A percentile compares a stretch with the other conserved stretches of the same genome.
Evolutionary conservation across 2,113 vertebrate species (phyloP).

Genomic region (Chaetodon trifascialis): DNA sequence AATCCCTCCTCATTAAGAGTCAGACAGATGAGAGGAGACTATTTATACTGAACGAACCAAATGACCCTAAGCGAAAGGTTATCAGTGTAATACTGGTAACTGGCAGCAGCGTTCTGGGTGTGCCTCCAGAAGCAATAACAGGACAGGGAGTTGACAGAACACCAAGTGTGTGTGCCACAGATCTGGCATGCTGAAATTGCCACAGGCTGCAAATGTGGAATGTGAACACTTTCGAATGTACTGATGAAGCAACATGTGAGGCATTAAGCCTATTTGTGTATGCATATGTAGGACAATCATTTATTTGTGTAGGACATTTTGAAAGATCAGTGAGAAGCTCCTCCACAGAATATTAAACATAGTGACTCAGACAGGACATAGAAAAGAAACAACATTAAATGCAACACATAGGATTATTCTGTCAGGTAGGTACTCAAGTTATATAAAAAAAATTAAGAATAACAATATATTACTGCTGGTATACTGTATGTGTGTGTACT

Average conservation of each 20-base stretch:
- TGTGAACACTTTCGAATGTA: slow-evolving; percentile 5
- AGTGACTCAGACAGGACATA: neutral
- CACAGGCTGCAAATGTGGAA: slow-evolving; percentile 23
- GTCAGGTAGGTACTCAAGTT: neutral
- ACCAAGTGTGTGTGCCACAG: neutral
- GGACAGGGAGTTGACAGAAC: slow-evolving; percentile 36
- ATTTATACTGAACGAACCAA: slow-evolving; percentile 16
- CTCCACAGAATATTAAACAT: neutral
- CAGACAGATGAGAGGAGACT: slow-evolving; percentile 12
- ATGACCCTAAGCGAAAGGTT: slow-evolving; percentile 50
- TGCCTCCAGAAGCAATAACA: slow-evolving; percentile 43
- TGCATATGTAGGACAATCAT: neutral
- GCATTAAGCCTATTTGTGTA: slow-evolving; percentile 2
- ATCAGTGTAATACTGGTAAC: slow-evolving; percentile 44
- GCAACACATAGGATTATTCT: neutral
- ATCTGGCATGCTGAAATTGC: slow-evolving; percentile 47
- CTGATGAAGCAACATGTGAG: neutral
- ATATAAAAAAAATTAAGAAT: neutral
- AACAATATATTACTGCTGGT: neutral
- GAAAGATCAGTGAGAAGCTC: neutral
- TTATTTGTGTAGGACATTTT: neutral
- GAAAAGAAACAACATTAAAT: neutral
- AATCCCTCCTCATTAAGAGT: slow-evolving; percentile 34
- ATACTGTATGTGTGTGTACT: neutral
- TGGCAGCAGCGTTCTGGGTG: slow-evolving; percentile 53